These are phyloP conservation scores for Rhamphomyia laevipes DNA, from an alignment of 2,888 invertebrate species.

Conservation along the genomic window DNA sequence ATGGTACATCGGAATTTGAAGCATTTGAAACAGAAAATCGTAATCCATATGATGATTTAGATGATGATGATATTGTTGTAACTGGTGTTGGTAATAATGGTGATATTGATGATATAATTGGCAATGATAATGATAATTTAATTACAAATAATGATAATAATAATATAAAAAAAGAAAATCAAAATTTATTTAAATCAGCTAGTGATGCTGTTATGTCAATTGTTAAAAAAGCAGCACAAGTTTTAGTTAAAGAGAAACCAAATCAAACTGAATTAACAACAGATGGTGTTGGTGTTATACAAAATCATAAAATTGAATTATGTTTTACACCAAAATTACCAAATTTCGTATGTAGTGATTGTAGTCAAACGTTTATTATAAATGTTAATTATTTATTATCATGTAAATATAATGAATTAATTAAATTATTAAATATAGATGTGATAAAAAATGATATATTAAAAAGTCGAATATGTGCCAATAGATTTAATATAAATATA, in stretches of 20 bases:
- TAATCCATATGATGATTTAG: slow-evolving; percentile 51
- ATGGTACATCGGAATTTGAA: slow-evolving; percentile 87
- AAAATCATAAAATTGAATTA: slow-evolving; percentile 20
- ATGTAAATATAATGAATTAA: slow-evolving; percentile 51
- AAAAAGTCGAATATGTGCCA: slow-evolving; percentile 49
- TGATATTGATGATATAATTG: too few relatives aligned
- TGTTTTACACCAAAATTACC: slow-evolving; percentile 62
- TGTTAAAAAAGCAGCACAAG: slow-evolving; percentile 83
- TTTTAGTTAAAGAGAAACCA: slow-evolving; percentile 60
- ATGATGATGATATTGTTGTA: slow-evolving; percentile 57
- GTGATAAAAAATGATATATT: slow-evolving; percentile 48
- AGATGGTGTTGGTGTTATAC: slow-evolving; percentile 16
- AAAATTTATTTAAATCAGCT: slow-evolving; percentile 74
- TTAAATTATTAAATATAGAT: slow-evolving; percentile 46
- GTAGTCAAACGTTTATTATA: slow-evolving; percentile 57
- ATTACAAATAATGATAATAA: slow-evolving; percentile 4
- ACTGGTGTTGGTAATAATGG: slow-evolving; percentile 34
- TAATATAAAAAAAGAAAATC: slow-evolving; percentile 44
- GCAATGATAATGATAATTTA: too few relatives aligned
- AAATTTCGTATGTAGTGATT: slow-evolving; percentile 61
- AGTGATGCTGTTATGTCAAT: slow-evolving; percentile 85
- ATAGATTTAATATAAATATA: slow-evolving; percentile 46
- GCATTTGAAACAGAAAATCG: slow-evolving; percentile 74
- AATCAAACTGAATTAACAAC: slow-evolving; percentile 41
- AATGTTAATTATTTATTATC: slow-evolving; percentile 63